A percentile compares a stretch with the other conserved stretches of the same genome.
Evolutionary conservation across 92 coral and sea anemone species (phyloP).

Genomic region (Bergia puertoricense): DNA sequence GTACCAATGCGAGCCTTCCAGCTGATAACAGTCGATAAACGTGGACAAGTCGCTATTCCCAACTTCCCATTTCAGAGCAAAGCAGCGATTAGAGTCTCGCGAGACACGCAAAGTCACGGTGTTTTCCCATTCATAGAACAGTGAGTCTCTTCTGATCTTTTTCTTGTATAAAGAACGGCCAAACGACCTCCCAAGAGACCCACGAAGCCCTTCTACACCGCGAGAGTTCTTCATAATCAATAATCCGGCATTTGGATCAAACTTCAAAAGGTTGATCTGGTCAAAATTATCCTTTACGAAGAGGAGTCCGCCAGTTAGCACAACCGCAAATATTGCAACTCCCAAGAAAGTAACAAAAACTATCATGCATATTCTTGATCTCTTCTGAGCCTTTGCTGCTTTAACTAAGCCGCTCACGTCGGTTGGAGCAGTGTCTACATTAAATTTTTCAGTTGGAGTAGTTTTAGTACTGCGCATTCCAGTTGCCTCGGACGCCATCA

Average conservation of each 20-base stretch:
- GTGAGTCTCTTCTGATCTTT: conserved; percentile 30
- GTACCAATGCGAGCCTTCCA: conserved; percentile 57
- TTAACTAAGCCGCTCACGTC: conserved; percentile 33
- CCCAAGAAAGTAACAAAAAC: conserved; percentile 54
- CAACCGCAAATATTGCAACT: conserved; percentile 41
- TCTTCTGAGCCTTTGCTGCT: conserved; percentile 37
- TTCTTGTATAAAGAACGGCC: conserved; percentile 48
- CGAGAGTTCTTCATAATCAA: conserved; percentile 58
- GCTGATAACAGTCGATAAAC: conserved; percentile 65
- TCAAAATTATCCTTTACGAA: conserved; percentile 28
- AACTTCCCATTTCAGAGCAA: conserved; percentile 59
- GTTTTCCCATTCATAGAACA: conserved; percentile 69
- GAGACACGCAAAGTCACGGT: conserved; percentile 44
- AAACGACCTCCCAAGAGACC: conserved; percentile 58
- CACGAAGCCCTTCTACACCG: conserved; percentile 53
- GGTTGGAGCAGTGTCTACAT: not conserved
- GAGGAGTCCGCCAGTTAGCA: conserved; percentile 29
- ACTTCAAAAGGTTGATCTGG: conserved; percentile 55
- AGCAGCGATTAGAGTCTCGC: conserved; percentile 58
- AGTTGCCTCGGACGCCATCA: not conserved
- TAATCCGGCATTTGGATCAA: conserved; percentile 54
- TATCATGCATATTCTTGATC: conserved; percentile 32
- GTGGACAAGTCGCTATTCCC: conserved; percentile 54
- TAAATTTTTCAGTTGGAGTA: not conserved
- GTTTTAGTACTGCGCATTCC: not conserved